phyloP scores from a whole-genome alignment of 2,888 invertebrate genomes.

The Ormyrus nitidulus region DNA sequence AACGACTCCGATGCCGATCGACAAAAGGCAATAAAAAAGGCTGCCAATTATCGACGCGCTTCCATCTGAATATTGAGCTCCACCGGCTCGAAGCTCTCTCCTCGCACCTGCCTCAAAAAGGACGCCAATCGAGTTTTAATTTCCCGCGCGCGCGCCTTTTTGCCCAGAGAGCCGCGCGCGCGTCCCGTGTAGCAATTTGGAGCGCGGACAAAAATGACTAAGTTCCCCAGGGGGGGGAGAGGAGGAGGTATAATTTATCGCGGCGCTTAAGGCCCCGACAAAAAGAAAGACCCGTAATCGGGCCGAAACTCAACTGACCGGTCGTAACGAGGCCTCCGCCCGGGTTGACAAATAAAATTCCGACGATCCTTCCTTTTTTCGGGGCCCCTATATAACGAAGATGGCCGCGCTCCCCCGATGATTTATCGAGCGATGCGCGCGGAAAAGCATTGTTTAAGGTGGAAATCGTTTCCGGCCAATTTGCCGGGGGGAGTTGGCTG shows the following conservation, averaged over 20 bases:
- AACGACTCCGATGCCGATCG: too few species aligned
- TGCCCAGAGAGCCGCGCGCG: not conserved
- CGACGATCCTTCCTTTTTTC: not conserved
- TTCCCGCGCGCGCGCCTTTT: not conserved
- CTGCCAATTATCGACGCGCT: not conserved
- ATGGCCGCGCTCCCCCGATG: not conserved
- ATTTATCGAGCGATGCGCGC: not conserved
- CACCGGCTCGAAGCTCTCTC: not conserved
- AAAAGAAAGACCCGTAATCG: not conserved
- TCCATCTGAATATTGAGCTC: slow-evolving; percentile 32
- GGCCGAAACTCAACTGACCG: slow-evolving; percentile 46
- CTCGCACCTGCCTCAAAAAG: not conserved
- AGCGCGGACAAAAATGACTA: slow-evolving; percentile 23
- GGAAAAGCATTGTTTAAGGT: slow-evolving; percentile 27
- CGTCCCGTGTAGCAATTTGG: slow-evolving; percentile 20
- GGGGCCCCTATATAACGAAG: too few species aligned
- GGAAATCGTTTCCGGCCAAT: slow-evolving; percentile 14
- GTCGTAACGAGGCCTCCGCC: slow-evolving; percentile 38
- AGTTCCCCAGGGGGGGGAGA: not conserved
- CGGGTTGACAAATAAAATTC: slow-evolving; percentile 35
- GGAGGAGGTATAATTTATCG: slow-evolving; percentile 36
- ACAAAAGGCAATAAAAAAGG: too few species aligned
- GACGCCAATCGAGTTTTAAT: slow-evolving; percentile 24
- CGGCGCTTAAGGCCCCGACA: slow-evolving; percentile 23
- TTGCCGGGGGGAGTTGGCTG: not conserved